Evolutionary conservation across 2,888 invertebrate genomes (phyloP), one percentile per base, ranked within the genome.

Genomic region (Plebejus melissa): DNA sequence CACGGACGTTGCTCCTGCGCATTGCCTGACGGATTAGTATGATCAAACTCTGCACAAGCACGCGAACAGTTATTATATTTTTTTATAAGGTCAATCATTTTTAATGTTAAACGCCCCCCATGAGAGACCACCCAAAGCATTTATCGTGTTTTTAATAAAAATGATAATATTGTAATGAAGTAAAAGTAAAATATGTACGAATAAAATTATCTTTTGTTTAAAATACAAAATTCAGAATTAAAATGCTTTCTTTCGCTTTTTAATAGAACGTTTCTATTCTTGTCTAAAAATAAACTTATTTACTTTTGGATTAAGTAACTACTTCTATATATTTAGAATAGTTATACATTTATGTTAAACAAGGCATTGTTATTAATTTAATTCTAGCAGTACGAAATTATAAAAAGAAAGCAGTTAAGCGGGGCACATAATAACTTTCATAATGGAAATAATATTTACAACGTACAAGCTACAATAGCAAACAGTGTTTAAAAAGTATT

Each of bases 21-120:
- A 80, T 80, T 82, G 83, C 82, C 83, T 84, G 86, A 87, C 84
- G 87, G 86, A 86, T 86, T 86, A 84, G 83, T 84, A 82, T 82
- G 80, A 81, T 82, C 82, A 83, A 84, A 85, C 83, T 81, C 82
- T 80, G 77, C 81, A 80, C 79, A 77, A 82, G 82, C 86, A 86
- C 86, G 86, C 86, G 80, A 86, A 80, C 81, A 77, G 78, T 80
- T 79, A 80, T 80, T 82, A 80, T 79, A 78, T 82, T 83, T 82
- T 41, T 82, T 82, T 80, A 77, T 81, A 80, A 80, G 83, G 82
- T 82, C 81, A 81, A 79, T 78, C 78, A 76, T 76, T 76, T 78
- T 79, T 78, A 74, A 77, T 77, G 71, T 74, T 78, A 72, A n/a
- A 72, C 54, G 72, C 32, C 50, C 72, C 32, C 72, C 72, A 5